Evolutionary conservation across 1,140 invertebrate species (phyloP).

Genomic region (Temnothorax nylanderi): DNA sequence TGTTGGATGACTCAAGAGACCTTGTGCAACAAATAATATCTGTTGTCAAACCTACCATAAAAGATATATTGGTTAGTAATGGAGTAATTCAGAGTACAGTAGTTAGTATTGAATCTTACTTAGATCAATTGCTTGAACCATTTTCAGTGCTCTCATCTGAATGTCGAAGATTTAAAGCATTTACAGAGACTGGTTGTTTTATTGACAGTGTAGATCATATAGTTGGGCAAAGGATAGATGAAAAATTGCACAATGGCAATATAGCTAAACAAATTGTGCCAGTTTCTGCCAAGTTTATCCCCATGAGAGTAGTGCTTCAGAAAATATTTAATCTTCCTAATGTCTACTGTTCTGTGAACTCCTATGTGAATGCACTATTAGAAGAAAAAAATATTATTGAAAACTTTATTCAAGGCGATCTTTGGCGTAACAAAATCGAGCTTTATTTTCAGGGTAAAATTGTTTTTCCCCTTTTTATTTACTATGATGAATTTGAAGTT

Average conservation of each 20-base stretch:
- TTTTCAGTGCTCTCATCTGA: not conserved
- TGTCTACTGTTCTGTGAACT: slow-evolving; percentile 30
- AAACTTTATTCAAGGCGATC: slow-evolving; percentile 57
- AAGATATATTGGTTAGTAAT: not conserved
- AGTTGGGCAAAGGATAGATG: not conserved
- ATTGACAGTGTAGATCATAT: slow-evolving; percentile 15
- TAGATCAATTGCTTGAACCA: not conserved
- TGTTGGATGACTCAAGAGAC: slow-evolving; percentile 5
- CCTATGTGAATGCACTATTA: slow-evolving; percentile 28
- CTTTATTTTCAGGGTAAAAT: slow-evolving; percentile 32
- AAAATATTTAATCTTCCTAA: slow-evolving; percentile 49
- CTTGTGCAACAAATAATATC: slow-evolving; percentile 13
- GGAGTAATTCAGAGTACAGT: not conserved
- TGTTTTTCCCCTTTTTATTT: slow-evolving; percentile 8
- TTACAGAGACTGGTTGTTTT: not conserved
- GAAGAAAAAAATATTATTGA: slow-evolving; percentile 45
- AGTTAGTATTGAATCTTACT: not conserved
- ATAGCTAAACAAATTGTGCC: slow-evolving; percentile 46
- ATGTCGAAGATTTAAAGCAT: slow-evolving; percentile 19
- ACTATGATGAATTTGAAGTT: slow-evolving; percentile 9
- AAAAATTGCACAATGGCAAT: slow-evolving; percentile 15
- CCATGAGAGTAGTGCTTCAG: slow-evolving; percentile 64
- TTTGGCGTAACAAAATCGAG: slow-evolving; percentile 48
- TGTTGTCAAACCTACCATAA: not conserved
- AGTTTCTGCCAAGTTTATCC: slow-evolving; percentile 56